These are phyloP conservation scores for Apodemus speciosus DNA, from an alignment of 2,113 vertebrate species.

Conservation along the genomic window DNA sequence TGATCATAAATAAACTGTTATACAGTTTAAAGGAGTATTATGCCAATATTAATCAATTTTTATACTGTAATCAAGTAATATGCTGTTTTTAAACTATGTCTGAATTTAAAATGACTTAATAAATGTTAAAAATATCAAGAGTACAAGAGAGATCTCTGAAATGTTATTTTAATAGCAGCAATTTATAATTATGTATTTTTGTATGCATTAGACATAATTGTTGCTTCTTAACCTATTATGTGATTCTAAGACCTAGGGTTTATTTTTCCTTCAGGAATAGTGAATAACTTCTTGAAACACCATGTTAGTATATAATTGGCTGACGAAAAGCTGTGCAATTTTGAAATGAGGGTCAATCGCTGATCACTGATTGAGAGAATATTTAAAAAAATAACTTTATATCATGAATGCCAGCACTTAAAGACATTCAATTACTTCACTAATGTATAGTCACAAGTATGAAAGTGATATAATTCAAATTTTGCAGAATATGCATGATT, in stretches of 20 bases:
- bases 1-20: background rate
- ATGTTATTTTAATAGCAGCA: background rate
- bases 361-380: background rate
- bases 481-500: background rate
- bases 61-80: background rate
- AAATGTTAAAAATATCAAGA: background rate
- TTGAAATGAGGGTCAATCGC: constrained; percentile 3
- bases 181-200: constrained; percentile 26
- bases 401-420: background rate
- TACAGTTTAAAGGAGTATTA: background rate
- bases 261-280: background rate
- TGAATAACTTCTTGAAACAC: background rate
- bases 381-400: background rate
- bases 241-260: background rate
- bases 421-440: background rate
- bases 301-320: background rate
- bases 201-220: background rate
- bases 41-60: constrained; percentile 34
- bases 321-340: background rate
- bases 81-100: constrained; percentile 28
- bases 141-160: background rate
- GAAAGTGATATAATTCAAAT: background rate
- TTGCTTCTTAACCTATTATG: constrained; percentile 14
- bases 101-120: constrained; percentile 53
- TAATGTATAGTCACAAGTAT: constrained; percentile 6